Evolutionary conservation across 2,797 vertebrate genomes (phyloP).

Genomic region (Chaetophractus vellerosus): DNA sequence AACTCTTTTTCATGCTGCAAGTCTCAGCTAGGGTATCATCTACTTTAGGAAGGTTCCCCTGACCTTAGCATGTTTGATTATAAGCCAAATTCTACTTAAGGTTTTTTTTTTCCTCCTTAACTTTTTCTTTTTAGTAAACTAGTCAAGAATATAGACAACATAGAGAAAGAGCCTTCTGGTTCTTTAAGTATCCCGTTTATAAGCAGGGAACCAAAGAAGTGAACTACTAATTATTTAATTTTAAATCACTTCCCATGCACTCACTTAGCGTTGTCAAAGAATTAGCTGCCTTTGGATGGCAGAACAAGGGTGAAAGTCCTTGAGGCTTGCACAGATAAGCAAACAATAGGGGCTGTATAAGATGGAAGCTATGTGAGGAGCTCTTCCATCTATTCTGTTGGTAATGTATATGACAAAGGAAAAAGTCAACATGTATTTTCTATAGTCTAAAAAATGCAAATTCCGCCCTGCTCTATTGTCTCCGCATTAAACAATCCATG

Average conservation of each 20-base stretch:
- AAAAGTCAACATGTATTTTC: not conserved
- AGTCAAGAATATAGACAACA: not conserved
- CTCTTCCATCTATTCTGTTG: not conserved
- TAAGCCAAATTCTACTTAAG: not conserved
- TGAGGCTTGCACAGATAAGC: not conserved
- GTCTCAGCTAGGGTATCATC: not conserved
- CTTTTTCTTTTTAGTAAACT: constrained; percentile 19
- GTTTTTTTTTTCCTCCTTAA: not conserved
- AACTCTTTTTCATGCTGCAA: constrained; percentile 31
- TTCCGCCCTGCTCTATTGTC: not conserved
- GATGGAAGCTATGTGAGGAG: not conserved
- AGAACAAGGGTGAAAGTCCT: not conserved
- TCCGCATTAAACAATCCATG: not conserved
- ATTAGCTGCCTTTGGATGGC: not conserved
- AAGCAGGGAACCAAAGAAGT: not conserved
- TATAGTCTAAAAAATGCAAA: not conserved
- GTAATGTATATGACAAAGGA: not conserved
- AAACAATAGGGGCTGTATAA: not conserved
- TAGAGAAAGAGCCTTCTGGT: not conserved
- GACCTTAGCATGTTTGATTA: constrained; percentile 9
- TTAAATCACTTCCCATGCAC: not conserved
- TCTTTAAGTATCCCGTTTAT: constrained; percentile 6
- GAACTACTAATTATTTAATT: constrained; percentile 10
- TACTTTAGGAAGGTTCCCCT: not conserved
- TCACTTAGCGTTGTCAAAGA: not conserved